phyloP scores from a whole-genome alignment of 2,113 vertebrate species.

The Pteruthius melanotis region DNA sequence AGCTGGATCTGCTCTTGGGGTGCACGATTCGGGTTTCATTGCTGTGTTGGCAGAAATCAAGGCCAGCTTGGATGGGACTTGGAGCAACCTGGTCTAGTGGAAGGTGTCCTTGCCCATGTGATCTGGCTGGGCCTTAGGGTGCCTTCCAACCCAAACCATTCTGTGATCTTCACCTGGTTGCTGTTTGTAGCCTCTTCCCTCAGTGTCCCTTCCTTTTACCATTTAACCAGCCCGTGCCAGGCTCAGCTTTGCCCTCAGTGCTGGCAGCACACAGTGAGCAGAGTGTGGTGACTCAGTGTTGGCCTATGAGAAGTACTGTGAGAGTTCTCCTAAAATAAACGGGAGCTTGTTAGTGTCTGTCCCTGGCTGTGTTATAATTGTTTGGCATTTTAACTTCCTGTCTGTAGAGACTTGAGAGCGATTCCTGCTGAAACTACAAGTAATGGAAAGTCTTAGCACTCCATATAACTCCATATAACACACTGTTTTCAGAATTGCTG shows the following conservation, averaged over 20 bases:
- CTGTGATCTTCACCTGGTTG: not conserved
- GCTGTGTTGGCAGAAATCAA: not conserved
- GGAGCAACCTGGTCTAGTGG: not conserved
- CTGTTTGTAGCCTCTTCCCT: not conserved
- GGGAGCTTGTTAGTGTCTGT: not conserved
- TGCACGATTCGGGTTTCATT: not conserved
- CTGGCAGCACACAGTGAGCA: not conserved
- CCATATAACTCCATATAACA: not conserved
- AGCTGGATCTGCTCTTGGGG: not conserved
- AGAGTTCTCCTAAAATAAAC: slow-evolving; percentile 23
- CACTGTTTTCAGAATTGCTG: not conserved
- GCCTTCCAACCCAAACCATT: not conserved
- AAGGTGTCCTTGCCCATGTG: not conserved
- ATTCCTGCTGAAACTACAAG: not conserved
- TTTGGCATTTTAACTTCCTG: slow-evolving; percentile 27
- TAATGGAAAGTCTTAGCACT: not conserved
- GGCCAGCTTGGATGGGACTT: not conserved
- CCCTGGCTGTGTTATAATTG: not conserved
- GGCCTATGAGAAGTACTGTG: not conserved
- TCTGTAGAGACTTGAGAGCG: not conserved
- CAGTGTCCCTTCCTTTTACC: not conserved
- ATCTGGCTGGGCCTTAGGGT: not conserved
- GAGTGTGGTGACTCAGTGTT: not conserved
- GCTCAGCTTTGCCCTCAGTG: not conserved
- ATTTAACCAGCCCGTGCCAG: not conserved